These are phyloP conservation scores for Ambastaia sidthimunki DNA, from an alignment of 2,797 vertebrate genomes.

Conservation along the genomic window DNA sequence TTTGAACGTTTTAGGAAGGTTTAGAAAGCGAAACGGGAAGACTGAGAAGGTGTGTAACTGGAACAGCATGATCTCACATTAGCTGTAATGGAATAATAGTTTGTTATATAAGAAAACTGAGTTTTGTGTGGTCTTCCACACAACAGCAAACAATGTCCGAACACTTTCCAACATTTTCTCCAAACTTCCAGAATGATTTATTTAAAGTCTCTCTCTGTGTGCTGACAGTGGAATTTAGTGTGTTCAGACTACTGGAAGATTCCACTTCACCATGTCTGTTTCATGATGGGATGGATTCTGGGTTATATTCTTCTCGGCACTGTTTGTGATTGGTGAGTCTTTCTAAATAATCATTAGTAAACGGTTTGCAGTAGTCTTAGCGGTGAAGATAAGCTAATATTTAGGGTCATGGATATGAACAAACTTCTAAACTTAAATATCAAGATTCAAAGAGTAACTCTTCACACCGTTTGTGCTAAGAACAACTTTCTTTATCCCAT, in stretches of 20 bases:
- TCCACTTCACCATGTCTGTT: slow-evolving; percentile 83
- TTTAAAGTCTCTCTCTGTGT: slow-evolving; percentile 9
- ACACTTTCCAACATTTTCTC: slow-evolving; percentile 34
- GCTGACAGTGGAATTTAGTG: slow-evolving; percentile 85
- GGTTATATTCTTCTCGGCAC: slow-evolving; percentile 82
- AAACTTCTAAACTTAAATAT: no score
- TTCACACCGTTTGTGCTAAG: no score
- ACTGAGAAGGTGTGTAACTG: slow-evolving; percentile 33
- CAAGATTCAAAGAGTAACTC: no score
- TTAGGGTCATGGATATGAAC: no score
- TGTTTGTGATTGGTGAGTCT: slow-evolving; percentile 83
- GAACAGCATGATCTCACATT: slow-evolving; percentile 56
- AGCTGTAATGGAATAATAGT: slow-evolving; percentile 68
- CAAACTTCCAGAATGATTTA: slow-evolving; percentile 30
- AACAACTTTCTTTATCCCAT: no score
- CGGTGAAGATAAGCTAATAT: background rate
- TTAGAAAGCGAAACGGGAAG: background rate
- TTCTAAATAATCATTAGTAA: background rate
- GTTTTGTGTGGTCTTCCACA: slow-evolving; percentile 47
- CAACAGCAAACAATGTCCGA: background rate
- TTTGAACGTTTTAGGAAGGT: background rate
- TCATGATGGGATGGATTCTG: slow-evolving; percentile 84
- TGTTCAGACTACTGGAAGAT: slow-evolving; percentile 86
- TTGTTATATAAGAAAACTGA: slow-evolving; percentile 60
- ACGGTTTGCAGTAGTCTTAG: background rate